Base-by-base conservation (phyloP, 2,888 invertebrate genomes). In the Cheilosia vulpina region DNA sequence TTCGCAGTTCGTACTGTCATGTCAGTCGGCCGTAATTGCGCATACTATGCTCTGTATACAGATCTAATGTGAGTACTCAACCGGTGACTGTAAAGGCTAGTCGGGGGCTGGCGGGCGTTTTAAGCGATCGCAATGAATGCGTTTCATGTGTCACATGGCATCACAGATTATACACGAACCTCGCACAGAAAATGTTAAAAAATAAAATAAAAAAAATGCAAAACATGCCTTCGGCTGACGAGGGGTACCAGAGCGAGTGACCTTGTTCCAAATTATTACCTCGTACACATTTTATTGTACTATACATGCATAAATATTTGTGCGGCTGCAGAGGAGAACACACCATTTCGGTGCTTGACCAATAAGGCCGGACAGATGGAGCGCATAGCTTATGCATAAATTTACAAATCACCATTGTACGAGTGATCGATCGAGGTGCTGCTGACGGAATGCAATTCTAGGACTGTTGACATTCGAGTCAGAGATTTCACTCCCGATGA, bases 221-320 rank as follows among this genome's bases (percentile, higher is more conserved):
- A 65, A 57, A 57, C 34, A 41, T 7, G 38, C 9, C 41, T n/a
- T 63, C 53, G 63, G 31, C 27, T 57, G 17, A 55, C 21, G 63
- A 55, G 68, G 83, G 69, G 79, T 69, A 79, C 63, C 58, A 69
- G 78, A 85, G 53, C 84, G 50, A 60, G 55, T 81, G 81, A 85
- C 85, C 85, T 85, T 85, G 85, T 85, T 81, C 85, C 81, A 76
- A 85, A 85, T 85, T 72, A 66, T 85, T 81, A 81, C 81, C 81
- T 85, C 81, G 62, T 80, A 71, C 76, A 76, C 21, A 76, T 71
- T 71, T 79, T 65, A 77, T 81, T 77, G 72, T 81, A 50, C 55
- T 76, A 45, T 31, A 45, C 76, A 76, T 77, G 81, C 75, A 85
- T 65, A 83, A 69, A 17, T 65, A 76, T 65, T 75, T 24, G 13